These are phyloP conservation scores for Elaeidobius kamerunicus DNA, from an alignment of 2,888 invertebrate species.

Conservation along the genomic window DNA sequence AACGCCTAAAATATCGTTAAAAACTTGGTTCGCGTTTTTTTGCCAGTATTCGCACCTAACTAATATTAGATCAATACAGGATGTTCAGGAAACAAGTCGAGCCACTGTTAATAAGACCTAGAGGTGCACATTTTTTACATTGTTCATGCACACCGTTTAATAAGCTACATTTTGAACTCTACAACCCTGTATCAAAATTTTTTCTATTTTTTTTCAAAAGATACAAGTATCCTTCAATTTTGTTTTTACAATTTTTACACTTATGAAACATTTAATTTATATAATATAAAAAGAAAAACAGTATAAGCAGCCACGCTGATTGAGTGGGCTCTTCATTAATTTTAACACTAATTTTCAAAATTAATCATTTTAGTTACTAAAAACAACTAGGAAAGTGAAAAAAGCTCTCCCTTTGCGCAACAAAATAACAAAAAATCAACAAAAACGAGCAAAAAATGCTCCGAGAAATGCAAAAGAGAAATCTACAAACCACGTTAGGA, in stretches of 20 bases:
- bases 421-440: not conserved
- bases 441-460: too few relatives aligned
- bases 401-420: not conserved
- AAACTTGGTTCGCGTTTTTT: conserved; percentile 26
- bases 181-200: conserved; percentile 28
- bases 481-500: not conserved
- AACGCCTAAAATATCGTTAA: conserved; percentile 25
- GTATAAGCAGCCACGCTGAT: too few relatives aligned
- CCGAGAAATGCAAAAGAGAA: not conserved
- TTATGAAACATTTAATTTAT: conserved; percentile 10
- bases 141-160: conserved; percentile 13
- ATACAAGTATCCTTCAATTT: conserved; percentile 4
- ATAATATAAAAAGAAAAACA: too few relatives aligned
- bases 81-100: conserved; percentile 21
- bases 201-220: conserved; percentile 18
- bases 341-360: too few relatives aligned
- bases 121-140: conserved; percentile 10
- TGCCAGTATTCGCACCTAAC: conserved; percentile 10
- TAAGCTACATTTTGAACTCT: conserved; percentile 28
- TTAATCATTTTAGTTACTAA: too few relatives aligned
- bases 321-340: too few relatives aligned
- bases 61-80: conserved; percentile 19
- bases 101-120: conserved; percentile 6
- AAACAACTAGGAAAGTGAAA: not conserved
- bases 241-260: conserved; percentile 25